A percentile compares a stretch with the other conserved stretches of the same genome.
Conservation (phyloP, 2,888 invertebrate species). For the Habrosyne pyritoides region DNA sequence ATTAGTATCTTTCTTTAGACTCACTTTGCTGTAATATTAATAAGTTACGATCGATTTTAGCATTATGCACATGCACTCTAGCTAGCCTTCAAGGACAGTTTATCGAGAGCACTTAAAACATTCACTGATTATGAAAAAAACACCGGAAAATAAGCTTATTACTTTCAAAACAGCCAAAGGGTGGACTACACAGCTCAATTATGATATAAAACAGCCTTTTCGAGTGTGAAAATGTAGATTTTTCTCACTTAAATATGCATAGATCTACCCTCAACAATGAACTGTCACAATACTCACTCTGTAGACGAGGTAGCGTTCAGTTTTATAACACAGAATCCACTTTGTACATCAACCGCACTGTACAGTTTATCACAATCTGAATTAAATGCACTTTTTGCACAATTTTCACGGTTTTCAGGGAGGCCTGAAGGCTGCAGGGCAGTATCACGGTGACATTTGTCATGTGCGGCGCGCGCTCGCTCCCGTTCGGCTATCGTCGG, state of each 20-base stretch:
- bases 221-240: constrained; percentile 9
- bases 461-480: constrained; percentile 66
- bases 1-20: constrained; percentile 46
- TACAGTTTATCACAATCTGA: constrained; percentile 40
- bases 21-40: constrained; percentile 15
- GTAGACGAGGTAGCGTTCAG: constrained; percentile 37
- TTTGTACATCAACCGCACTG: constrained; percentile 44
- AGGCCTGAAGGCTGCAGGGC: constrained; percentile 73
- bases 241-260: constrained; percentile 29
- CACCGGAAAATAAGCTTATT: neutral
- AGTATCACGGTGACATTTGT: constrained; percentile 76
- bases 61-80: neutral
- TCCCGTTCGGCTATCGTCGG: constrained; percentile 42
- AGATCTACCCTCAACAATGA: constrained; percentile 34
- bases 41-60: neutral
- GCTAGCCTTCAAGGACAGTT: neutral
- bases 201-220: neutral
- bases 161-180: neutral
- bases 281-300: constrained; percentile 65
- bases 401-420: constrained; percentile 69
- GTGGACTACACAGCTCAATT: neutral
- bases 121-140: neutral
- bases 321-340: constrained; percentile 46
- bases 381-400: constrained; percentile 48
- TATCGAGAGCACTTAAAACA: neutral